phyloP scores from a whole-genome alignment of 1,140 invertebrate genomes.

The Antheraea mylitta region DNA sequence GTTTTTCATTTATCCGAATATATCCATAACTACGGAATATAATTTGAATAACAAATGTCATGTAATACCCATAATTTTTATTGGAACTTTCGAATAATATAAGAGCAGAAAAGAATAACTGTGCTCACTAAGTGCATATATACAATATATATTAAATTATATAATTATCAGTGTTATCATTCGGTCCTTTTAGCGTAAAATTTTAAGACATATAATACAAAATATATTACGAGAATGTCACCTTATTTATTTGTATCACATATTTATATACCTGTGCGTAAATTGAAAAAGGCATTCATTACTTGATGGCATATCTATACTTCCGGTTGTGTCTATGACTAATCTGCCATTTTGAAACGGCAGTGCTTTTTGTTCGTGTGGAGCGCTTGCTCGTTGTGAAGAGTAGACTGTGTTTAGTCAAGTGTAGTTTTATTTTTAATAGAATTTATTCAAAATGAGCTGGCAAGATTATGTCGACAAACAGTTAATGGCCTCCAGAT shows the following conservation, averaged over 20 bases:
- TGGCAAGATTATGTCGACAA: constrained; percentile 99
- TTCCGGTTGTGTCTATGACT: constrained; percentile 69
- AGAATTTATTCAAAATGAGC: constrained; percentile 86
- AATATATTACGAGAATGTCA: not conserved
- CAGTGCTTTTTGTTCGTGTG: constrained; percentile 78
- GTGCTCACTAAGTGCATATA: too few species aligned
- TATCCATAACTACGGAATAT: too few species aligned
- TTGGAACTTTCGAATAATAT: too few species aligned
- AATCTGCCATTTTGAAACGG: constrained; percentile 76
- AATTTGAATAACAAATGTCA: too few species aligned
- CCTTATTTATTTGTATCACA: not conserved
- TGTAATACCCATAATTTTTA: too few species aligned
- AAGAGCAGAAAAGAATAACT: too few species aligned
- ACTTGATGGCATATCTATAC: constrained; percentile 14
- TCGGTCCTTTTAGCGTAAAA: too few species aligned
- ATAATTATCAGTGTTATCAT: too few species aligned
- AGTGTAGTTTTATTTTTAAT: constrained; percentile 76
- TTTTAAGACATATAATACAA: too few species aligned
- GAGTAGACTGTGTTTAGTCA: constrained; percentile 69
- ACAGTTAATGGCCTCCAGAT: constrained; percentile 95
- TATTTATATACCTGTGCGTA: not conserved
- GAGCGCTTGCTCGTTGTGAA: constrained; percentile 75
- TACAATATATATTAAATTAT: too few species aligned
- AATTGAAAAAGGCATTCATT: not conserved
- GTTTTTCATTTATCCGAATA: too few species aligned